These are phyloP conservation scores for Zaprionus kolodkinae DNA, from an alignment of 1,140 invertebrate genomes.

Conservation along the genomic window DNA sequence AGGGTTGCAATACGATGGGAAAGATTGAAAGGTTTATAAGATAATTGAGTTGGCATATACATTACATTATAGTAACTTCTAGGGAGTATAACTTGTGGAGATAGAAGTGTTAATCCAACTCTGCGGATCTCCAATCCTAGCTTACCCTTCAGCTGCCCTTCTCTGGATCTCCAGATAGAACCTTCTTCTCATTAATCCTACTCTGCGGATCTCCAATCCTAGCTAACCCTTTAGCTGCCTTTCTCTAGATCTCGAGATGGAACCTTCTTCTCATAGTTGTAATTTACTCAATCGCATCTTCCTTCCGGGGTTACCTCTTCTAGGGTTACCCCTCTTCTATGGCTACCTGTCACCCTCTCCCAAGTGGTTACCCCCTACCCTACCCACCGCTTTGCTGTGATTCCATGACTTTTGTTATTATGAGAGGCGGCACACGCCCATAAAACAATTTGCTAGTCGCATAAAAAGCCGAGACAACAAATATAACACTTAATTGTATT, in stretches of 20 bases:
- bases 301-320: no score
- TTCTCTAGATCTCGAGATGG: no score
- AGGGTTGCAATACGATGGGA: no score
- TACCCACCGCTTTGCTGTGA: not conserved
- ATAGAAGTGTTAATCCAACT: no score
- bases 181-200: not conserved
- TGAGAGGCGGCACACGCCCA: conserved; percentile 72
- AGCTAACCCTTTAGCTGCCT: no score
- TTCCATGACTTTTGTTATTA: conserved; percentile 53
- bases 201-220: no score
- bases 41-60: not conserved
- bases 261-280: no score
- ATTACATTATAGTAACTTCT: not conserved
- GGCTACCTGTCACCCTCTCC: not conserved
- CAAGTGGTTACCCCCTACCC: no score
- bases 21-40: not conserved
- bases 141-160: no score
- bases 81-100: not conserved
- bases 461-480: conserved; percentile 72
- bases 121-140: no score
- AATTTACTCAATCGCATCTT: no score
- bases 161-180: no score
- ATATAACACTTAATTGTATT: conserved; percentile 82
- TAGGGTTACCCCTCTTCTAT: not conserved
- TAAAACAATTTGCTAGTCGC: conserved; percentile 76